Conservation (phyloP, 2,888 invertebrate species). For the Ichneumon xanthorius region DNA sequence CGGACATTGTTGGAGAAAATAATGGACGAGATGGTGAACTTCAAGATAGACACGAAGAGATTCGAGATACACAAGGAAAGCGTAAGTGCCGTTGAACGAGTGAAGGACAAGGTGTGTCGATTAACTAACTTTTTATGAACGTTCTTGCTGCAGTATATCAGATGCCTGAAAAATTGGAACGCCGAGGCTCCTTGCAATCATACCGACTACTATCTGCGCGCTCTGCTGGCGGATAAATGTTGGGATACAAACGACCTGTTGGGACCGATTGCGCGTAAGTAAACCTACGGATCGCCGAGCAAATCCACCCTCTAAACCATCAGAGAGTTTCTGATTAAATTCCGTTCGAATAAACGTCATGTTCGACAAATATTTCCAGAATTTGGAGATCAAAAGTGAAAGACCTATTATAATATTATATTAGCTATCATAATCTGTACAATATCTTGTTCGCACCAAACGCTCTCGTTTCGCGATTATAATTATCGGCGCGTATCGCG, state of each 20-base stretch:
- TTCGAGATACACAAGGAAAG: conserved; percentile 95
- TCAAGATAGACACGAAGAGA: conserved; percentile 92
- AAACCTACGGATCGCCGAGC: not conserved
- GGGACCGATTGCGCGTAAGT: conserved; percentile 91
- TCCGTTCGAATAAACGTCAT: too few species aligned
- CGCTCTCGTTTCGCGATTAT: too few species aligned
- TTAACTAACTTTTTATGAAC: conserved; percentile 9
- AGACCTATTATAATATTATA: too few species aligned
- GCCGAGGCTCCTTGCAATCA: conserved; percentile 97
- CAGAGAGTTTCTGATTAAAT: too few species aligned
- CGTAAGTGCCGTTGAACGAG: conserved; percentile 82
- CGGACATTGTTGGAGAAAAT: conserved; percentile 93
- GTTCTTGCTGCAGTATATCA: conserved; percentile 87
- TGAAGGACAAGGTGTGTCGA: not conserved
- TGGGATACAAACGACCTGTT: conserved; percentile 97
- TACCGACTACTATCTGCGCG: conserved; percentile 94
- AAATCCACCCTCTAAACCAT: not conserved
- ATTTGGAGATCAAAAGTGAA: too few species aligned
- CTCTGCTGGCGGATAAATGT: conserved; percentile 92
- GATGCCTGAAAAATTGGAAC: conserved; percentile 94
- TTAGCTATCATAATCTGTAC: too few species aligned
- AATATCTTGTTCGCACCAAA: too few species aligned
- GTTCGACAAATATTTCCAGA: too few species aligned
- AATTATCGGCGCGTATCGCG: too few species aligned
- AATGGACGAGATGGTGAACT: conserved; percentile 92